Conservation (phyloP, 2,797 vertebrate species). For the Sebastes steindachneri region DNA sequence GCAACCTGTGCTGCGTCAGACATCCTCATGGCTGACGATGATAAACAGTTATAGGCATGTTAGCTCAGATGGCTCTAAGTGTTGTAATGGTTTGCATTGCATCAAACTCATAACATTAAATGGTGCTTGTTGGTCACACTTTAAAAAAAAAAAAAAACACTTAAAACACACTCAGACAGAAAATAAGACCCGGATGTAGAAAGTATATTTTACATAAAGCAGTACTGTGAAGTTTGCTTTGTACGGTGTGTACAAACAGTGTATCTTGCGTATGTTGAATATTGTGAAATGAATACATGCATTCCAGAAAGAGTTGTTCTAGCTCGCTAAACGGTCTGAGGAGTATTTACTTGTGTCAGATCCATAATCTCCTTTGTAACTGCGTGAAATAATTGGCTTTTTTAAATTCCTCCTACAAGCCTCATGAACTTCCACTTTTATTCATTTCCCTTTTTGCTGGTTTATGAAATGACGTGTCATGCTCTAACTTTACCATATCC, state of each 20-base stretch:
- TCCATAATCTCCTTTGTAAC: conserved; percentile 18
- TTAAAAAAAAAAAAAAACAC: neutral
- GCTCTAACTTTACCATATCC: conserved; percentile 35
- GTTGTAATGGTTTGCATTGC: conserved; percentile 13
- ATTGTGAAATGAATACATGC: conserved; percentile 52
- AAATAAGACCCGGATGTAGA: conserved; percentile 18
- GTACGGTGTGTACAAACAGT: conserved; percentile 62
- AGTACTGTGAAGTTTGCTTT: conserved; percentile 68
- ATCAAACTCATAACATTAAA: conserved; percentile 1
- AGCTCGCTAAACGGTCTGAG: neutral
- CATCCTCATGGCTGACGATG: conserved; percentile 1
- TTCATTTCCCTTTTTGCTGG: conserved; percentile 1
- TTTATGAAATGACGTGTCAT: conserved; percentile 1
- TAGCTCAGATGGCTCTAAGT: neutral
- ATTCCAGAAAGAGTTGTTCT: conserved; percentile 46
- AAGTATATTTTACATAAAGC: conserved; percentile 60
- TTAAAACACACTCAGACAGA: conserved; percentile 5
- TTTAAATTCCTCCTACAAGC: conserved; percentile 5
- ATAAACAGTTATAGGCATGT: neutral
- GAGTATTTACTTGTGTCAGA: conserved; percentile 20
- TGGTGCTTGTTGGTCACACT: conserved; percentile 64
- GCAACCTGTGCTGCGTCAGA: conserved; percentile 18
- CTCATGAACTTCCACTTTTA: conserved; percentile 12
- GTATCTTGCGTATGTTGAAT: conserved; percentile 40
- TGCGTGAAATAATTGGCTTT: conserved; percentile 30